These are phyloP conservation scores for Papilio gigon DNA, from an alignment of 2,888 invertebrate species.

Conservation along the genomic window DNA sequence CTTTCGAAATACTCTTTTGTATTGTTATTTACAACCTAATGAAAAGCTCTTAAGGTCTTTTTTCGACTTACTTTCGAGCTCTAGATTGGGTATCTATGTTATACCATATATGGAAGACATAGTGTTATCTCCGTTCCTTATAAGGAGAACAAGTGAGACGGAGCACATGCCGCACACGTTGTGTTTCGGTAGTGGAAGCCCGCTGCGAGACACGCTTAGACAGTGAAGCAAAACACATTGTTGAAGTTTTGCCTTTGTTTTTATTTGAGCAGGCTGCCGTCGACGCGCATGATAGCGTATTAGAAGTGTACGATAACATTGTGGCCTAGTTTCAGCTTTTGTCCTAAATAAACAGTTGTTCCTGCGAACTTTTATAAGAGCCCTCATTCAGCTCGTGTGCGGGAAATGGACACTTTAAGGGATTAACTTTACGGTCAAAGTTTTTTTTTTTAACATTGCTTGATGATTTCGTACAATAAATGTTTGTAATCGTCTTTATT, in stretches of 20 bases:
- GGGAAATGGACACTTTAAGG: conserved; percentile 5
- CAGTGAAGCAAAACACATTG: conserved; percentile 9
- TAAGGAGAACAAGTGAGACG: too few species aligned
- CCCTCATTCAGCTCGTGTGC: not conserved
- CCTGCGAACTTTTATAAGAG: conserved; percentile 45
- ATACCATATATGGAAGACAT: too few species aligned
- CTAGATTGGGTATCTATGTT: too few species aligned
- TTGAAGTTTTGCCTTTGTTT: conserved; percentile 25
- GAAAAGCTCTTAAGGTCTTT: too few species aligned
- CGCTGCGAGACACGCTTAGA: not conserved
- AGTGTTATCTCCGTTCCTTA: too few species aligned
- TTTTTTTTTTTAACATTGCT: not conserved
- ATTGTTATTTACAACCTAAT: too few species aligned
- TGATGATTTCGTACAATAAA: not conserved
- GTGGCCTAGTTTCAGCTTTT: conserved; percentile 67
- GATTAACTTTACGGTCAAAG: conserved; percentile 12
- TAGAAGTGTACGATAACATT: conserved; percentile 43
- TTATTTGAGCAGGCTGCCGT: conserved; percentile 17
- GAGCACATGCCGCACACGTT: too few species aligned
- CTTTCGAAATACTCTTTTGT: too few species aligned
- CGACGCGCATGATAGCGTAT: conserved; percentile 25
- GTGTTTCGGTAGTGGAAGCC: not conserved
- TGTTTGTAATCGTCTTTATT: too few species aligned
- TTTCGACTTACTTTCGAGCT: too few species aligned
- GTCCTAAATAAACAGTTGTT: conserved; percentile 70